A percentile compares a stretch with the other conserved stretches of the same genome.
These are phyloP conservation scores for Patella depressa DNA, from an alignment of 2,888 invertebrate genomes.

Conservation along the genomic window DNA sequence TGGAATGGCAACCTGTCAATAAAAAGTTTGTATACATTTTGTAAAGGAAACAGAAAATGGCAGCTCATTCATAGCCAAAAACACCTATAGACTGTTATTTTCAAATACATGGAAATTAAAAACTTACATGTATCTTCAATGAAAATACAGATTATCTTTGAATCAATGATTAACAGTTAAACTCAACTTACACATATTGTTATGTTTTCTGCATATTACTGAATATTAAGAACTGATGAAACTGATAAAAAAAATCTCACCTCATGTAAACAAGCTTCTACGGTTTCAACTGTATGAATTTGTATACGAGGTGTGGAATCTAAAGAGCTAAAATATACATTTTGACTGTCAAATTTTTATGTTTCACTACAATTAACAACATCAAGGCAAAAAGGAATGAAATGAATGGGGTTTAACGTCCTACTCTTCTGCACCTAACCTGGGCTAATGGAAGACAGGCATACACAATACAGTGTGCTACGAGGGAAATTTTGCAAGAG, in stretches of 20 bases:
- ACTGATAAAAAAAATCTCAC: constrained; percentile 68
- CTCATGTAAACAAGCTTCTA: constrained; percentile 95
- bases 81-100: neutral
- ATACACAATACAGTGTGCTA: too few relatives aligned
- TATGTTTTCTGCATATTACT: too few relatives aligned
- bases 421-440: too few relatives aligned
- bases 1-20: constrained; percentile 81
- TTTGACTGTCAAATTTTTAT: too few relatives aligned
- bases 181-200: too few relatives aligned
- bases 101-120: neutral
- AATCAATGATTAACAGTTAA: too few relatives aligned
- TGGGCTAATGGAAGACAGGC: too few relatives aligned
- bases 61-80: neutral
- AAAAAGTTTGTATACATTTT: neutral
- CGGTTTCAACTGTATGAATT: constrained; percentile 89
- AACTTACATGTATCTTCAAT: neutral
- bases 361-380: too few relatives aligned
- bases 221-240: too few relatives aligned
- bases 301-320: constrained; percentile 85
- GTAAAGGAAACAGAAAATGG: neutral
- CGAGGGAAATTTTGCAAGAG: too few relatives aligned
- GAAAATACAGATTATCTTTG: neutral
- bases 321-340: constrained; percentile 76
- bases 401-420: too few relatives aligned
- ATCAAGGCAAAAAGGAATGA: too few relatives aligned